phyloP scores from a whole-genome alignment of 2,888 invertebrate species.

The Ceratothoa steindachneri region DNA sequence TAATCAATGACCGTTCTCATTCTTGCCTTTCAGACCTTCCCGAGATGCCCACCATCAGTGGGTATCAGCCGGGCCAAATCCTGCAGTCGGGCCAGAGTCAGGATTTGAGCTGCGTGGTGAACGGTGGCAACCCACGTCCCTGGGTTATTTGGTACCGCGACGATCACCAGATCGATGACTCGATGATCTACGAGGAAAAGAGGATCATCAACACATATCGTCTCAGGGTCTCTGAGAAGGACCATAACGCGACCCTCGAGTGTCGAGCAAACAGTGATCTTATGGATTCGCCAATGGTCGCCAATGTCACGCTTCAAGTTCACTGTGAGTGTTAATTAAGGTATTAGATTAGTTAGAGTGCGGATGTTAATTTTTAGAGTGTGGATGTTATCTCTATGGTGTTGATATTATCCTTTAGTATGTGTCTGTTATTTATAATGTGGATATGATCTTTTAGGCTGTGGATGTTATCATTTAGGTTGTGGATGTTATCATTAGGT shows the following conservation, averaged over 20 bases:
- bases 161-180: constrained; percentile 13
- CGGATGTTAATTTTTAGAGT: no score
- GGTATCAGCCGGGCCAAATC: constrained; percentile 15
- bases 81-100: constrained; percentile 21
- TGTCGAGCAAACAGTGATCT: constrained; percentile 19
- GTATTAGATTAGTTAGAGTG: no score
- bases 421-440: no score
- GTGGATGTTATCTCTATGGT: no score
- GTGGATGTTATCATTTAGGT: no score
- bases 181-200: constrained; percentile 1
- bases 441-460: no score
- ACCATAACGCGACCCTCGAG: constrained; percentile 23
- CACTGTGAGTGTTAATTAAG: constrained; percentile 28
- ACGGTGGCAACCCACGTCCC: constrained; percentile 28
- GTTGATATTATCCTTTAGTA: no score
- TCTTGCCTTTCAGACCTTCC: not conserved
- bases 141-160: constrained; percentile 30
- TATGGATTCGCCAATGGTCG: constrained; percentile 3
- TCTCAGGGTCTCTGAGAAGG: constrained; percentile 22
- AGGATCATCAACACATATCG: constrained; percentile 13
- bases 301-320: constrained; percentile 29
- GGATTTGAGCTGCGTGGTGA: constrained; percentile 22
- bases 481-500: no score
- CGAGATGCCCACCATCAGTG: not conserved
- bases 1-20: no score